A percentile compares a stretch with the other conserved stretches of the same genome.
Evolutionary conservation across 2,888 invertebrate species (phyloP).

Genomic region (Anthrax anthrax): DNA sequence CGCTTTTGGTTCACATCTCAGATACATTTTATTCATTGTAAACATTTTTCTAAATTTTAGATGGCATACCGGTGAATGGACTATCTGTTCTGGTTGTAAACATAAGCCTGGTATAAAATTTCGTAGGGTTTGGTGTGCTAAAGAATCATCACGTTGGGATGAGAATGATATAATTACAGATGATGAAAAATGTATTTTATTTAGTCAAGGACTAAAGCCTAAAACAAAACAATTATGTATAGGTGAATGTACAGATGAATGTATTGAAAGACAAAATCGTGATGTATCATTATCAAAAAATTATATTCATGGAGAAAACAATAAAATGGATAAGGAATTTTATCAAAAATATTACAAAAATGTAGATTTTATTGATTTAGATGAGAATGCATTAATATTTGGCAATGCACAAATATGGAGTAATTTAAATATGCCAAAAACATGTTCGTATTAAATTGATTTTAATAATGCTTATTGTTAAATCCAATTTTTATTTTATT

Average conservation of each 20-base stretch:
- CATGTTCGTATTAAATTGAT: too few species aligned
- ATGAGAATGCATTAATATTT: not conserved
- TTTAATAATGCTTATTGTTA: too few species aligned
- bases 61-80: constrained; percentile 51
- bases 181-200: constrained; percentile 22
- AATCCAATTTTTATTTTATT: too few species aligned
- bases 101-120: constrained; percentile 33
- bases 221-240: constrained; percentile 29
- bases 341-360: not conserved
- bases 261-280: not conserved
- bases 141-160: constrained; percentile 31
- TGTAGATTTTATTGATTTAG: not conserved
- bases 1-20: too few species aligned
- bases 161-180: constrained; percentile 35
- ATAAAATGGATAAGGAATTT: not conserved
- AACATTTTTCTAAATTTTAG: constrained; percentile 24
- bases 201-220: constrained; percentile 19
- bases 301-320: not conserved
- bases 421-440: too few species aligned
- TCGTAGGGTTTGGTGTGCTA: constrained; percentile 38
- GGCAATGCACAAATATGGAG: not conserved
- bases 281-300: not conserved
- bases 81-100: constrained; percentile 43
- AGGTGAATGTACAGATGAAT: constrained; percentile 13
- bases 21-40: too few species aligned